Evolutionary conservation across 2,888 invertebrate species (phyloP).

Genomic region (Ypsolopha scabrella): DNA sequence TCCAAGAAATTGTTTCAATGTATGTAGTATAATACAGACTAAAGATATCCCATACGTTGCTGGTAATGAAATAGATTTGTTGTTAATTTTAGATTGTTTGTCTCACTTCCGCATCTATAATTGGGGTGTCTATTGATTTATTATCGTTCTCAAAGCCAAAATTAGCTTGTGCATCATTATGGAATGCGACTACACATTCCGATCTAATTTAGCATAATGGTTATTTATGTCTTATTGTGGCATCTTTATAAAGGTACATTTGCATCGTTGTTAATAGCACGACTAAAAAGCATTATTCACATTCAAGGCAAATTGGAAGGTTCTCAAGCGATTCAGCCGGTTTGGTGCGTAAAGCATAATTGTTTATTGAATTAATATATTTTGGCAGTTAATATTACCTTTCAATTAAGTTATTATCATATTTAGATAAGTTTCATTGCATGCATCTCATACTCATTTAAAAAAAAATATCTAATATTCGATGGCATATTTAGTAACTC

Average conservation of each 20-base stretch:
- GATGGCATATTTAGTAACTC: too few relatives aligned
- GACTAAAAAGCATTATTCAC: background rate
- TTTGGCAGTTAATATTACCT: too few relatives aligned
- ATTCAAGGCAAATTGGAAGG: background rate
- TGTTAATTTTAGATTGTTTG: slow-evolving; percentile 42
- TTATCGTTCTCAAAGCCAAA: slow-evolving; percentile 21
- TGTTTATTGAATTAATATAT: too few relatives aligned
- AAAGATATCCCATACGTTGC: slow-evolving; percentile 9
- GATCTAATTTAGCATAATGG: background rate
- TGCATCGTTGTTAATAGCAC: background rate
- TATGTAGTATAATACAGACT: too few relatives aligned
- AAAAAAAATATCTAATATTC: too few relatives aligned
- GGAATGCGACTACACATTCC: slow-evolving; percentile 10
- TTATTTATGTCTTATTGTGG: slow-evolving; percentile 22
- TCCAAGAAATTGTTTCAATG: background rate
- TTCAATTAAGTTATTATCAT: too few relatives aligned
- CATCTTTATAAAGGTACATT: slow-evolving; percentile 23
- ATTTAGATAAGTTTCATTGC: too few relatives aligned
- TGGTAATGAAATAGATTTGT: slow-evolving; percentile 24
- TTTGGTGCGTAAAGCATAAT: too few relatives aligned
- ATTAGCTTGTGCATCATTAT: slow-evolving; percentile 21
- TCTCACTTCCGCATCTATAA: slow-evolving; percentile 38
- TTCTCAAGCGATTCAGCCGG: too few relatives aligned
- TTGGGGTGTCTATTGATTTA: slow-evolving; percentile 22
- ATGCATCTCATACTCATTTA: too few relatives aligned